These are phyloP conservation scores for Crambe crambe DNA, from an alignment of 37 sponge, comb jelly and placozoan species.

Conservation along the genomic window DNA sequence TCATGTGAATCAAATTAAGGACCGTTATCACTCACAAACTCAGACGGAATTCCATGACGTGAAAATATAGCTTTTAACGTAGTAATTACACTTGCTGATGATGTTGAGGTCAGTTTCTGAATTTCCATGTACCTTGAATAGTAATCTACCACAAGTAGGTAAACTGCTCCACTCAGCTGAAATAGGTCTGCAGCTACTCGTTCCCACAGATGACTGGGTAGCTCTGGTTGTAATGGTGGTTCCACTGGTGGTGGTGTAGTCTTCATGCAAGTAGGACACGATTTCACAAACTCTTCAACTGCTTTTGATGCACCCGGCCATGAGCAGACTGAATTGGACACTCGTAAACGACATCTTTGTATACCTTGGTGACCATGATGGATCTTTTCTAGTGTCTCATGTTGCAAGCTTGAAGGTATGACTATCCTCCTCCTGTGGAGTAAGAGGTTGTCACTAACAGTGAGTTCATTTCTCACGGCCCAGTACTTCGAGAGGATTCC, in stretches of 20 bases:
- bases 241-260: neutral
- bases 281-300: conserved; percentile 33
- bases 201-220: conserved; percentile 45
- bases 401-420: conserved; percentile 21
- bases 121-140: too few relatives aligned
- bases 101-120: too few relatives aligned
- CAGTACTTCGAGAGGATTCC: conserved; percentile 6
- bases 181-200: too few relatives aligned
- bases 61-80: too few relatives aligned
- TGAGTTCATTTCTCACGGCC: neutral
- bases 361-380: conserved; percentile 57
- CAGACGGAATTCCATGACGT: too few relatives aligned
- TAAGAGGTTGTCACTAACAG: neutral
- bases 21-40: too few relatives aligned
- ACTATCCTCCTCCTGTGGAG: conserved; percentile 10
- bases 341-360: conserved; percentile 28
- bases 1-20: too few relatives aligned
- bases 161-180: conserved; percentile 17
- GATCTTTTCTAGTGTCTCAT: conserved; percentile 23
- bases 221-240: conserved; percentile 8
- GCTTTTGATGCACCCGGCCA: conserved; percentile 37
- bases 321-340: conserved; percentile 35
- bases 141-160: too few relatives aligned
- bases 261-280: conserved; percentile 28
- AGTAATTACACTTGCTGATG: too few relatives aligned